A percentile compares a stretch with the other conserved stretches of the same genome.
phyloP scores from a whole-genome alignment of 2,888 invertebrate genomes.

The Caenorhabditis virilis region DNA sequence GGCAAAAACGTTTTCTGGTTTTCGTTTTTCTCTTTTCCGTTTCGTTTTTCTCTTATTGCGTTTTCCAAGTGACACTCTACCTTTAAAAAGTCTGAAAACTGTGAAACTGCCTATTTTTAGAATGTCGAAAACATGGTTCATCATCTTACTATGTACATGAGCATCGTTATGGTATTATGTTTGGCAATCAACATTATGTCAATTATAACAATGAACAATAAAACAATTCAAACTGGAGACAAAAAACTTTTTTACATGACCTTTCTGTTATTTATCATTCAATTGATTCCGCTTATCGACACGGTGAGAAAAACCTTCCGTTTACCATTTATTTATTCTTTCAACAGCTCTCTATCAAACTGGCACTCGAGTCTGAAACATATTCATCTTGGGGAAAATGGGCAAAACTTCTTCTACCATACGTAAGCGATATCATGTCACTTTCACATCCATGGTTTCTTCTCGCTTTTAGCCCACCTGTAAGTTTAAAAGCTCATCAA shows the following conservation, averaged over 20 bases:
- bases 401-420: constrained; percentile 20
- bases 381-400: too few species aligned
- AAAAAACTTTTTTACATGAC: constrained; percentile 17
- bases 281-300: constrained; percentile 13
- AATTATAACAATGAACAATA: constrained; percentile 3
- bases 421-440: constrained; percentile 32
- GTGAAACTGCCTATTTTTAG: constrained; percentile 5
- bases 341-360: too few species aligned
- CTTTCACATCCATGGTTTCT: constrained; percentile 35
- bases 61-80: constrained; percentile 1
- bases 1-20: too few species aligned
- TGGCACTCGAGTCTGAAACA: too few species aligned
- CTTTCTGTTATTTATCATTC: constrained; percentile 21
- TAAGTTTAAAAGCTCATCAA: background rate
- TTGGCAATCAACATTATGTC: constrained; percentile 9
- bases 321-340: too few species aligned
- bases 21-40: too few species aligned
- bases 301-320: too few species aligned
- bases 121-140: constrained; percentile 2
- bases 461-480: constrained; percentile 28
- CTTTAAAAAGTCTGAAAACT: constrained; percentile 13
- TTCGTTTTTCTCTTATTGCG: too few species aligned
- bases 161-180: constrained; percentile 2
- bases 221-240: constrained; percentile 13
- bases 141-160: constrained; percentile 17